Evolutionary conservation across 2,888 invertebrate genomes (phyloP).

Genomic region (Acanthococcus lagerstroemiae): DNA sequence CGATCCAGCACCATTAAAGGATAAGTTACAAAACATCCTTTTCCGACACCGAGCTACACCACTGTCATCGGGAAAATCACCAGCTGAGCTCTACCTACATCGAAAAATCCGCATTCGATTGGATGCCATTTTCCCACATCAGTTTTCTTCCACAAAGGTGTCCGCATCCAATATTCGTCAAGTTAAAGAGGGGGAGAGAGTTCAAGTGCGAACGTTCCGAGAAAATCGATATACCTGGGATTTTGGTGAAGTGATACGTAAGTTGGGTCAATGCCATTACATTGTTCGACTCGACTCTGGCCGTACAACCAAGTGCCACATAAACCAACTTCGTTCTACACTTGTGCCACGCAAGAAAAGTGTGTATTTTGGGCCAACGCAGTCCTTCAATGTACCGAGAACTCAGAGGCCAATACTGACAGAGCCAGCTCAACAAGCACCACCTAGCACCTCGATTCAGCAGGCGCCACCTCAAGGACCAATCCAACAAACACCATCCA

Average conservation of each 20-base stretch:
- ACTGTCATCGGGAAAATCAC: slow-evolving; percentile 29
- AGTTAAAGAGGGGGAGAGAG: too few relatives aligned
- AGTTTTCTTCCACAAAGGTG: too few relatives aligned
- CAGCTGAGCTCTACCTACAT: slow-evolving; percentile 33
- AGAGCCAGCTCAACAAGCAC: not conserved
- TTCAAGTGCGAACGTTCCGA: too few relatives aligned
- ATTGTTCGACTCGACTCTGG: not conserved
- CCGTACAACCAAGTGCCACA: not conserved
- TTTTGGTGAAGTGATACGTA: not conserved
- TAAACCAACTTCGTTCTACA: not conserved
- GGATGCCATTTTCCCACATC: too few relatives aligned
- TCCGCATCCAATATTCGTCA: too few relatives aligned
- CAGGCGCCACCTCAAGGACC: too few relatives aligned
- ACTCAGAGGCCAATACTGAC: not conserved
- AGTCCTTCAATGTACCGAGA: not conserved
- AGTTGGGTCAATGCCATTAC: not conserved
- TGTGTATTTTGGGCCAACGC: too few relatives aligned
- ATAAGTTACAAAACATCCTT: slow-evolving; percentile 32
- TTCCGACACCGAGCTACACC: slow-evolving; percentile 34
- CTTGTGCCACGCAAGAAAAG: too few relatives aligned
- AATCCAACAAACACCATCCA: too few relatives aligned
- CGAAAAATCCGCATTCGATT: too few relatives aligned
- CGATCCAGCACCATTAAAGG: slow-evolving; percentile 19
- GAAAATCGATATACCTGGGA: not conserved
- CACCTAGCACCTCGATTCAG: too few relatives aligned